Base-by-base conservation (phyloP, 2,888 invertebrate genomes). In the Lamellibrachia satsuma region DNA sequence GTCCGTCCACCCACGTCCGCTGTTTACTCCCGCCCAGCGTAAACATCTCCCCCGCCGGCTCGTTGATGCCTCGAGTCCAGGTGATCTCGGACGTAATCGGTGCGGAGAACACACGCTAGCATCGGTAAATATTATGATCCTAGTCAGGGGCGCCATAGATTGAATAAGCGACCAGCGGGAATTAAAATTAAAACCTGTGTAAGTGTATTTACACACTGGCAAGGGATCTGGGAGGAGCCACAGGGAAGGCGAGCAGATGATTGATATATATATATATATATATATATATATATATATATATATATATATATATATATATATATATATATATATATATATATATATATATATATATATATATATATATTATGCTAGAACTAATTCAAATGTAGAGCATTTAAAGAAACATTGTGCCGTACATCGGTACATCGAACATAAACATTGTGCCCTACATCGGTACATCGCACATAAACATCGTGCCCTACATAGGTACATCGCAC, bases 41-140 rank as follows among this genome's bases (percentile, higher is more conserved):
- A 75, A 75, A 75, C 75, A 75, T 75, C 75, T 39, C 75, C 22
- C 75, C 75, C 75, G 15, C 75, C 75, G 75, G 75, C 75, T 75
- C 75, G 22, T n/a, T 75, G 15, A 4, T 4, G 75, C 22, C 75
- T 22, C 75, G 75, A 75, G 22, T 75, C 75, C 75, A 75, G 75
- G 75, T 75, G 75, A 75, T 15, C 75, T 11, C 75, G 75, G 75
- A 75, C 22, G 75, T 75, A 75, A 75, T 75, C 75, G n/a, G 15
- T 22, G 22, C 2, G 75, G 22, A 22, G 75, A n/a, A 75, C 22
- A 75, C 75, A 75, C 75, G 75, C 75, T 22, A 22, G 75, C 75
- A 75, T 75, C 75, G 75, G 75, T 75, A 75, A 75, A 75, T 75
- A 75, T 75, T 75, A 75, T 75, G 75, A 75, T 75, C 75, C 22